Base-by-base conservation (phyloP, 2,888 invertebrate genomes). In the Adelognathus sp. region DNA sequence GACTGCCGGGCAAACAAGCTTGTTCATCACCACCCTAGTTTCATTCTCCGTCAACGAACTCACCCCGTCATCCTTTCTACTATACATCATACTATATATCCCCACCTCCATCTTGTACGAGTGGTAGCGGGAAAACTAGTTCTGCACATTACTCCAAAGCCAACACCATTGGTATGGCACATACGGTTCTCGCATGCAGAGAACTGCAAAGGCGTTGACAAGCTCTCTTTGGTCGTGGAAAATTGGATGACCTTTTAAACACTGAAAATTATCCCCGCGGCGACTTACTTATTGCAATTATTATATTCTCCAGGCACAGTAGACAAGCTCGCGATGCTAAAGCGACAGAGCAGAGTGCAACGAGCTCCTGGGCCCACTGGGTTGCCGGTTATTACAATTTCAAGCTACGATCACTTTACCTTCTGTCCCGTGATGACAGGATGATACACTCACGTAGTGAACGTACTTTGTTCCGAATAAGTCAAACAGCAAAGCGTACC, bases 211-310 rank as follows among this genome's bases (percentile, higher is more conserved):
- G 81, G 73, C 76, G 81, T 81, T 83, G 86, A 85, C 86, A 85
- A 86, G 83, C 85, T 86, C 71, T 77, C 58, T 56, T 77, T 85
- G 83, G 85, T 85, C 85, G 83, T 83, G 86, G 86, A 87, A 88
- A 89, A 90, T 89, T 88, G 88, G 88, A 88, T 88, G 88, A 88
- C 87, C 87, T 87, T 86, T 89, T 87, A 88, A 90, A 89, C 88
- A 85, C 86, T 86, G 88, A 80, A 87, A 88, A 89, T 88, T 87
- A 88, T 81, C 87, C 88, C 86, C 83, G 85, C 86, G 89, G 87
- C 88, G 86, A 89, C 87, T 90, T 88, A 88, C 88, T 88, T 88
- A 86, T 87, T 87, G 63, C 61, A 60, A 52, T 70, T 70, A 70
- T 67, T 50, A 52, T 24, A 87, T 85, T 85, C 84, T 81, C 83